Evolutionary conservation across 2,113 vertebrate species (phyloP).

Genomic region (Otus sunia): DNA sequence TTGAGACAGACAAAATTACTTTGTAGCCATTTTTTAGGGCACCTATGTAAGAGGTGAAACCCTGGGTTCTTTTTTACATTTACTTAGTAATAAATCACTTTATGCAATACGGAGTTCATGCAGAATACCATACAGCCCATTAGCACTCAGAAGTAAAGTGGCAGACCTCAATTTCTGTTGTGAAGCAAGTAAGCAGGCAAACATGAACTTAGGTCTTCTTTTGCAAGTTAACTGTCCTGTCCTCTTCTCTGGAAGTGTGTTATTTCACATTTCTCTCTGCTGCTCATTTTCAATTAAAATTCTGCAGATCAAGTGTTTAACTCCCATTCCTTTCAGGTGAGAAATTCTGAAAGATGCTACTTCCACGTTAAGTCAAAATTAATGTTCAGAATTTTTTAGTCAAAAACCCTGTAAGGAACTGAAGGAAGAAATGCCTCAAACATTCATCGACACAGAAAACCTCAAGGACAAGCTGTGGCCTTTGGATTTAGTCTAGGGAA

Average conservation of each 20-base stretch:
- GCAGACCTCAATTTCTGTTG: constrained; percentile 1
- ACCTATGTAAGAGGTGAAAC: neutral
- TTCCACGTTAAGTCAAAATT: neutral
- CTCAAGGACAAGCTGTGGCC: no score
- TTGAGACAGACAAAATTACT: neutral
- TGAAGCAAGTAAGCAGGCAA: neutral
- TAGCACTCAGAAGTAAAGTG: neutral
- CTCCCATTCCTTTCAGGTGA: neutral
- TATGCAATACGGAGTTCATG: neutral
- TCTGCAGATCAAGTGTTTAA: neutral
- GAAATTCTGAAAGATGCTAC: neutral
- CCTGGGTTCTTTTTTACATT: neutral
- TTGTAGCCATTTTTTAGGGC: neutral
- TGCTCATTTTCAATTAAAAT: neutral
- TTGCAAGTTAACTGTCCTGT: neutral
- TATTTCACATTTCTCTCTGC: neutral
- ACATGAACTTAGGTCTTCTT: neutral
- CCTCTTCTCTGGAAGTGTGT: neutral
- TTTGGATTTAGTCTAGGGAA: no score
- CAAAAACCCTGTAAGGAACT: neutral
- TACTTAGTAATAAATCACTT: neutral
- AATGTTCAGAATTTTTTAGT: neutral
- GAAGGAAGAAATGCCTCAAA: no score
- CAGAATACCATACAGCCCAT: neutral
- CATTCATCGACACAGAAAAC: no score